Conservation (phyloP, 53 echinoderm and acorn worm species). For the Echinometra lucunter region DNA sequence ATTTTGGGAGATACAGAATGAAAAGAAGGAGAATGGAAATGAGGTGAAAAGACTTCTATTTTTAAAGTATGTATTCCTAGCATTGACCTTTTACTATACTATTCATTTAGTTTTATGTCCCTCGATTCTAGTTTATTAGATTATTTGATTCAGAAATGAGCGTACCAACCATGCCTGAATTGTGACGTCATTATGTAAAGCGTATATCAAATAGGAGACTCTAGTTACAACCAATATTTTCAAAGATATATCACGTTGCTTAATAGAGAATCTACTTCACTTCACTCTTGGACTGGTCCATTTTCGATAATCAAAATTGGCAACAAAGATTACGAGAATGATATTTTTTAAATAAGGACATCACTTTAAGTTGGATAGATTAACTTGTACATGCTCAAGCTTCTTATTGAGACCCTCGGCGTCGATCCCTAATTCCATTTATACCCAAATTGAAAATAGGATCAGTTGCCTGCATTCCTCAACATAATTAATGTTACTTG, state of each 20-base stretch:
- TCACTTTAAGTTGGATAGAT: no score
- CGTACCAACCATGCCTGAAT: neutral
- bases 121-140: slow-evolving; percentile 5
- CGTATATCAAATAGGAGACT: neutral
- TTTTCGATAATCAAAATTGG: neutral
- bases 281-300: no score
- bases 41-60: neutral
- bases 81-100: neutral
- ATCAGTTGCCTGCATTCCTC: neutral
- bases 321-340: no score
- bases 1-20: neutral
- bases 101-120: neutral
- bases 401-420: no score
- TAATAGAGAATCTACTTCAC: neutral
- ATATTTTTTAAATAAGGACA: neutral
- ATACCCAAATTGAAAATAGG: no score
- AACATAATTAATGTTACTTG: no score
- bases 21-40: neutral
- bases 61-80: slow-evolving; percentile 5
- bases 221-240: neutral
- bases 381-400: no score
- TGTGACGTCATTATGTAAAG: neutral
- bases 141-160: slow-evolving; percentile 1
- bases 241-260: neutral
- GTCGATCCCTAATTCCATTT: neutral